Evolutionary conservation across 2,797 vertebrate species (phyloP), one percentile per base, ranked within the genome.

Genomic region (Coracias cyanogaster): DNA sequence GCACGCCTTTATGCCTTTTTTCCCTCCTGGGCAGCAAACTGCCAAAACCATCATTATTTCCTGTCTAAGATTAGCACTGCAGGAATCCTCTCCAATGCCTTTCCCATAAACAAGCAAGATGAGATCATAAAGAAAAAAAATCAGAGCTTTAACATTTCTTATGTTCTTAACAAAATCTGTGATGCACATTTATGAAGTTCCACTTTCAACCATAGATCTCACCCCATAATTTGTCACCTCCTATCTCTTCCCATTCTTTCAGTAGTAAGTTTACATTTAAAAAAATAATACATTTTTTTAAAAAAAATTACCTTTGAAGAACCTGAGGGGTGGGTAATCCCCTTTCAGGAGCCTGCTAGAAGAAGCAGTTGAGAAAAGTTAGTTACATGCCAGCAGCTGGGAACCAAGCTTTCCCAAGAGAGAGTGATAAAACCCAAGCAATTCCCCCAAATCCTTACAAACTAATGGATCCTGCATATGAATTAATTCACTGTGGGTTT

Each of bases 271-370:
- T 90, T 65, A 94, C 3, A 83, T 37, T 37, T 37, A 37, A 37
- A 37, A 37, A 37, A 37, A 10, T 37, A 37, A 37, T 22, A 79
- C 6, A 17, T 52, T 72, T n/a, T n/a, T n/a, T n/a, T 6, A 14
- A 29, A 64, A 82, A 79, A 41, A 12, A 20, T 96, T 98, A 99
- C 99, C 99, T 99, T 97, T 99, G 99, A 90, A 99, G 98, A 94
- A 99, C 98, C 96, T 98, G 99, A 88, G 99, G 99, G 41, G 99
- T 99, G 94, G 99, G 98, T 96, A 99, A 98, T 97, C 99, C 98
- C 98, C 98, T 99, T 97, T 99, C 99, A 96, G 99, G 99, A 95
- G 99, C 99, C 79, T 99, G 98, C 99, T 99, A 96, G 46, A 97
- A 97, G 20, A 92, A 80, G 61, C 6, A 69, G 61, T 73, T 74